Evolutionary conservation across 1,140 invertebrate species (phyloP).

Genomic region (Orchestia grillus): DNA sequence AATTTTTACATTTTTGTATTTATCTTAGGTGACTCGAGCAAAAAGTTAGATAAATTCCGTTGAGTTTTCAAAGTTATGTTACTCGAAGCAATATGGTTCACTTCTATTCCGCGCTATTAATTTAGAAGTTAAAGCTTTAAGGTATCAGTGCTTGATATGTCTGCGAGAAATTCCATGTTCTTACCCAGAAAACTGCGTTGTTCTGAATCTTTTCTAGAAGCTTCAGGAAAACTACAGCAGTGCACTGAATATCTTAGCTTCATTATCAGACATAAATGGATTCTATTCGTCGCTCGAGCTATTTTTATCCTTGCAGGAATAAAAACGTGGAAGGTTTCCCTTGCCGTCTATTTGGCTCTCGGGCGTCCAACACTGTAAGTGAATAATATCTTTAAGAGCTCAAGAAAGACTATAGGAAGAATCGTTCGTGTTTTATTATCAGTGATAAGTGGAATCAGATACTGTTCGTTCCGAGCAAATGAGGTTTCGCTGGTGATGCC

Average conservation of each 20-base stretch:
- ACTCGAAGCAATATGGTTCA: too few species aligned
- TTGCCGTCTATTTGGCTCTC: neutral
- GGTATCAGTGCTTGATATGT: neutral
- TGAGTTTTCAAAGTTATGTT: too few species aligned
- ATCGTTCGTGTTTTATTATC: constrained; percentile 26
- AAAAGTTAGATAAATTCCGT: too few species aligned
- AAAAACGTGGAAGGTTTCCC: neutral
- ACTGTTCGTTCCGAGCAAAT: neutral
- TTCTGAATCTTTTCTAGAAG: neutral
- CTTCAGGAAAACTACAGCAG: neutral
- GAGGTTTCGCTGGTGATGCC: neutral
- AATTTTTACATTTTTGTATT: too few species aligned
- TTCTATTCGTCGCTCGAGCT: neutral
- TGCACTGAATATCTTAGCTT: neutral
- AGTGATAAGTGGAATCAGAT: constrained; percentile 37
- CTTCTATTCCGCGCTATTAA: neutral
- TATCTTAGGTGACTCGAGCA: too few species aligned
- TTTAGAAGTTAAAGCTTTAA: neutral
- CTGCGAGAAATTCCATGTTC: neutral
- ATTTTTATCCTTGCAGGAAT: neutral
- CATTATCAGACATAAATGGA: neutral
- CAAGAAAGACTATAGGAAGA: neutral
- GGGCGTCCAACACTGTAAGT: neutral
- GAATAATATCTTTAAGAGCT: neutral
- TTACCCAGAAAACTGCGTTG: neutral